Evolutionary conservation across 2,113 vertebrate species (phyloP).

Genomic region (Polypterus bichir): DNA sequence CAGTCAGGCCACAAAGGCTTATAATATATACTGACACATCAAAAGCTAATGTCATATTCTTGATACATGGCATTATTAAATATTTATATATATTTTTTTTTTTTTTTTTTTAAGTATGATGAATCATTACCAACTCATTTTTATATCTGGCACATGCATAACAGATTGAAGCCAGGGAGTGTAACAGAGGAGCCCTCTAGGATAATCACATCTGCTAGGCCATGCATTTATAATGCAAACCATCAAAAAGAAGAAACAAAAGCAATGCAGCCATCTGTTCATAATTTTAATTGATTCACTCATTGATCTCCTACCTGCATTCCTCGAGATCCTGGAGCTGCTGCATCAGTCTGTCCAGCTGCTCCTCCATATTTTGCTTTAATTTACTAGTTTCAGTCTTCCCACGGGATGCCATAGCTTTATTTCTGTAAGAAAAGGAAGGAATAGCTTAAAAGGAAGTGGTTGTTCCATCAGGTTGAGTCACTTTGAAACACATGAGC

Average conservation of each 20-base stretch:
- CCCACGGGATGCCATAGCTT: conserved; percentile 85
- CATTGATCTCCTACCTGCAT: conserved; percentile 64
- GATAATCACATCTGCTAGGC: no score
- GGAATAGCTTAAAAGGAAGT: neutral
- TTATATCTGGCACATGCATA: no score
- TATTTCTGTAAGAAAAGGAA: conserved; percentile 19
- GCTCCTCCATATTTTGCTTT: conserved; percentile 91
- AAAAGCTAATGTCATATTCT: neutral
- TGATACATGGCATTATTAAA: neutral
- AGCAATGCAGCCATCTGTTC: no score
- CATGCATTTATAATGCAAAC: no score
- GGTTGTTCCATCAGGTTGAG: no score
- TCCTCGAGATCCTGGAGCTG: conserved; percentile 92
- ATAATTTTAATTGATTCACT: no score
- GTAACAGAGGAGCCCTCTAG: no score
- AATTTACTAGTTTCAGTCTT: conserved; percentile 85
- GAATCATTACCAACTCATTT: no score
- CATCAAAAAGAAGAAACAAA: no score
- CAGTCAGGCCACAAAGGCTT: neutral
- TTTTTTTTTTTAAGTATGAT: no score
- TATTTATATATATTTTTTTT: neutral
- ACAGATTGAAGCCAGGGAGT: no score
- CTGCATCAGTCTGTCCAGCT: conserved; percentile 90
- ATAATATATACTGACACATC: neutral
- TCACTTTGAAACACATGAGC: no score